Base-by-base conservation (phyloP, 2,888 invertebrate species). In the Agonum fuliginosum region DNA sequence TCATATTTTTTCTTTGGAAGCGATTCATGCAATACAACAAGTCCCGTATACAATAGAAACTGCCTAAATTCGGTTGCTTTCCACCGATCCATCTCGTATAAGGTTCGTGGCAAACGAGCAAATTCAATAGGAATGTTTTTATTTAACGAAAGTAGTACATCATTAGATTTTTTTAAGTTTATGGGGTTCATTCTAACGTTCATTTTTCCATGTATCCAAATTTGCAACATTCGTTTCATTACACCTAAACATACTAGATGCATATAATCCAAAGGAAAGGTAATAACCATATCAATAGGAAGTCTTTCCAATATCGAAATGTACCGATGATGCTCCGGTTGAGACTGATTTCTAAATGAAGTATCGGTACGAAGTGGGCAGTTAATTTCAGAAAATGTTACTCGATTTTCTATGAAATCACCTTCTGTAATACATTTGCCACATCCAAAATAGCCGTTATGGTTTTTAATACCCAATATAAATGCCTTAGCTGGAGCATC, bases 31-130 rank as follows among this genome's bases (percentile, higher is more conserved):
- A 82, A 79, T 20, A 82, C 79, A 17, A 82, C 65, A 10, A 79
- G 79, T 3, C 82, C 82, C 62, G 76, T 73, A 54, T 83, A 82
- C n/a, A 82, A 73, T 34, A 83, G 58, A 72, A 82, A 80, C 69
- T 79, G 73, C 17, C 81, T 78, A 14, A 80, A 81, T 72, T 81
- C 81, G 10, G 81, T 80, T 20, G 81, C 81, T 78, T 82, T 81
- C 78, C 80, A 82, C 30, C 76, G 73, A 19, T 79, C 79, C n/a
- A 80, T 48, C n/a, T 80, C 80, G 34, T 78, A 17, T 10, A 83
- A 78, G 22, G 41, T 43, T 77, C 81, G 78, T 27, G 81, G 81
- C 73, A 72, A 67, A 76, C 81, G 48, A 43, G 78, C 78, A 80
- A 82, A 82, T 79, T 82, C 82, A 20, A 30, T 65, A 8, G 80